Evolutionary conservation across 2,113 vertebrate genomes (phyloP).

Genomic region (Zosterops hypoxanthus): DNA sequence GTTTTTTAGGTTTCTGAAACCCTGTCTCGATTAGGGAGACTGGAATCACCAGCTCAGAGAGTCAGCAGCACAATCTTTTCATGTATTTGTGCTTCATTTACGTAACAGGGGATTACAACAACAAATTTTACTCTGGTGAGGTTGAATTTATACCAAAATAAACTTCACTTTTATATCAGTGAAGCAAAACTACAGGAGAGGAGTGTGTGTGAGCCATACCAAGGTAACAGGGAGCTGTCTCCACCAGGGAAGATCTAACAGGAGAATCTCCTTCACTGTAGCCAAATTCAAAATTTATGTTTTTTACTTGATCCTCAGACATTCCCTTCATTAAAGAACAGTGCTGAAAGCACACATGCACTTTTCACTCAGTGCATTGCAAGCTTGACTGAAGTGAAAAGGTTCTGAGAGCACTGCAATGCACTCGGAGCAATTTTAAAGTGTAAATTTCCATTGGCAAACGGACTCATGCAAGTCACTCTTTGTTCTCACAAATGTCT

Average conservation of each 20-base stretch:
- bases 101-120: not conserved
- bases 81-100: not conserved
- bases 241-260: not conserved
- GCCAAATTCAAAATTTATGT: not conserved
- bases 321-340: not conserved
- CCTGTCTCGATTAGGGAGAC: not conserved
- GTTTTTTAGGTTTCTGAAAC: conserved; percentile 11
- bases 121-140: not conserved
- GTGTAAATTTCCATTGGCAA: conserved; percentile 66
- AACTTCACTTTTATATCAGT: not conserved
- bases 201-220: not conserved
- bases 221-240: not conserved
- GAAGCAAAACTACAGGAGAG: not conserved
- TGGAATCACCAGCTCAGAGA: not conserved
- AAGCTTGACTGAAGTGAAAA: conserved; percentile 19
- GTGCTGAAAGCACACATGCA: conserved; percentile 31
- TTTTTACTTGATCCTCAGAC: not conserved
- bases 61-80: not conserved
- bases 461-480: conserved; percentile 3
- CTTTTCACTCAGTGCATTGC: conserved; percentile 13
- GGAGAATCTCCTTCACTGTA: not conserved
- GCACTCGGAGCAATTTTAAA: not conserved
- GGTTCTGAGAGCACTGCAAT: conserved; percentile 22
- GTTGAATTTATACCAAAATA: not conserved
- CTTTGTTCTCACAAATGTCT: conserved; percentile 43